Conservation (phyloP, 2,113 vertebrate species). For the Cryptomyrus ogoouensis region DNA sequence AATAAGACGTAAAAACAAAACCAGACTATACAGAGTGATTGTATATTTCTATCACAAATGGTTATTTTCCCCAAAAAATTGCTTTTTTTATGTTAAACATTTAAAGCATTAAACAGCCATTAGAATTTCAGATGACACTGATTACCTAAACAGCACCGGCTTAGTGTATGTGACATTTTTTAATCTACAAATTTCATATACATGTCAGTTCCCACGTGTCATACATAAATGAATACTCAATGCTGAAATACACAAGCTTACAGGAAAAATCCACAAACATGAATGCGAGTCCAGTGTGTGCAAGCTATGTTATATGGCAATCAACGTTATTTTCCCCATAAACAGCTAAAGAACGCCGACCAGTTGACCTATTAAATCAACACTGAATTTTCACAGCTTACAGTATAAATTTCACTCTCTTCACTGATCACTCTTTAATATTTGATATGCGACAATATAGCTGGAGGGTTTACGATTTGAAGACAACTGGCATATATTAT, state of each 20-base stretch:
- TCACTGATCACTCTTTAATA: background rate
- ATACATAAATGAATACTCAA: background rate
- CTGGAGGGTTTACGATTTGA: background rate
- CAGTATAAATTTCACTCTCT: background rate
- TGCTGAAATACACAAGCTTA: background rate
- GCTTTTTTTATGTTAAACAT: background rate
- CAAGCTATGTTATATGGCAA: background rate
- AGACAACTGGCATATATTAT: constrained; percentile 27
- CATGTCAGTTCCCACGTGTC: background rate
- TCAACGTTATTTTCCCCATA: background rate
- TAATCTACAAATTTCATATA: background rate
- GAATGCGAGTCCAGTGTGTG: background rate
- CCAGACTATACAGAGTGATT: background rate
- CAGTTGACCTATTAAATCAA: background rate
- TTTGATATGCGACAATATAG: background rate
- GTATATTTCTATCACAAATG: background rate
- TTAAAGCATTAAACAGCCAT: background rate
- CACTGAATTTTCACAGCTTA: background rate
- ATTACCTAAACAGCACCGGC: background rate
- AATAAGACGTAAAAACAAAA: background rate
- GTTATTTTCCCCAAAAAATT: background rate
- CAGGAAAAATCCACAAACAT: background rate
- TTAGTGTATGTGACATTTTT: background rate
- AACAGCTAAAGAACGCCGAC: background rate
- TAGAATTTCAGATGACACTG: background rate